Evolutionary conservation across 2,113 vertebrate species (phyloP).

Genomic region (Nothoprocta perdicaria): DNA sequence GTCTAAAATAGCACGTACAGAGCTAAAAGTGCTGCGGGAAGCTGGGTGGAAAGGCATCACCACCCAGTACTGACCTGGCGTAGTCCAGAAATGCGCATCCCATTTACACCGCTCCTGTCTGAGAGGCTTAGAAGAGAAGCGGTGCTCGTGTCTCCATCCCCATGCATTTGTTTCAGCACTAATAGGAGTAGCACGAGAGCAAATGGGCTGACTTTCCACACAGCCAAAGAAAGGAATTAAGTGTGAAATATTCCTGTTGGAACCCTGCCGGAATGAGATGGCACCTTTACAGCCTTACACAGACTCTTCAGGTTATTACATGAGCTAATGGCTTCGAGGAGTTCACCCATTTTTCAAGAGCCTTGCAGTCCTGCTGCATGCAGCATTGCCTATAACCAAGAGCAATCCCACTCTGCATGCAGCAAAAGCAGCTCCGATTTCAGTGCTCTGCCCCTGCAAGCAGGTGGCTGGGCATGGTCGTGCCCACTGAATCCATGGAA

Average conservation of each 20-base stretch:
- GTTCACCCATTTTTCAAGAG: constrained; percentile 22
- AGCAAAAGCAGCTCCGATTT: neutral
- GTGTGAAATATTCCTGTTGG: constrained; percentile 66
- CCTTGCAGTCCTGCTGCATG: fast-evolving
- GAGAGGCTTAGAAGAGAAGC: fast-evolving
- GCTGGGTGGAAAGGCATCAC: neutral
- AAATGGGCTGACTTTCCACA: constrained; percentile 48
- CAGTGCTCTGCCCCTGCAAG: neutral
- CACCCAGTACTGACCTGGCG: neutral
- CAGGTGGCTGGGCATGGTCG: neutral
- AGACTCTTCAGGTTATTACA: constrained; percentile 78
- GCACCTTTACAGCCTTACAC: constrained; percentile 78
- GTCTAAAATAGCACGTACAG: neutral
- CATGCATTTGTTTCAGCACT: neutral
- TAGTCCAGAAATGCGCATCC: neutral
- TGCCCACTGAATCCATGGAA: fast-evolving
- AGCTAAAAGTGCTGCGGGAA: neutral
- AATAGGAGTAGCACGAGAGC: constrained; percentile 38
- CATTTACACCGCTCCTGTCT: neutral
- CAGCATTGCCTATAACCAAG: neutral
- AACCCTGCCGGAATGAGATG: constrained; percentile 71
- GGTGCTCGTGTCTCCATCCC: neutral
- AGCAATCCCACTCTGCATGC: neutral
- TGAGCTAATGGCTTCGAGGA: constrained; percentile 60
- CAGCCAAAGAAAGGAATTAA: constrained; percentile 69